These are phyloP conservation scores for Myiopsitta monachus DNA, from an alignment of 2,113 vertebrate species.

Conservation along the genomic window DNA sequence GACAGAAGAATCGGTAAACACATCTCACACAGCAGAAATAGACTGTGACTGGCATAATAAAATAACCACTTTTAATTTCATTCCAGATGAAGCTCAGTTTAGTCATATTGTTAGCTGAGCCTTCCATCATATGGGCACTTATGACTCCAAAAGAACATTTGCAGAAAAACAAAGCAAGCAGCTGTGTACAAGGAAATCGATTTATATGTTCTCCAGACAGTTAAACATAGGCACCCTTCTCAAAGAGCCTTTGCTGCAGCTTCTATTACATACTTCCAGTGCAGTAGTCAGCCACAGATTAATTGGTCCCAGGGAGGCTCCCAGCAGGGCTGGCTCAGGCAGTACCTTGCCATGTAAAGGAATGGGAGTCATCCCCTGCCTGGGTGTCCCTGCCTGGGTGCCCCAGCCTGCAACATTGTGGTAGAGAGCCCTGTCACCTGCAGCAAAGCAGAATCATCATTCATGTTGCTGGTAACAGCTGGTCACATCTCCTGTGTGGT, in stretches of 20 bases:
- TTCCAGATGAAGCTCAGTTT: neutral
- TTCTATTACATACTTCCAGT: neutral
- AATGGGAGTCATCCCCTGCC: neutral
- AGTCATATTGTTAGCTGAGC: neutral
- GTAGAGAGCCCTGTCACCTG: neutral
- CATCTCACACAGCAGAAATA: neutral
- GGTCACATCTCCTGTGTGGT: neutral
- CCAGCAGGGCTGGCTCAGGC: neutral
- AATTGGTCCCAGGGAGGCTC: neutral
- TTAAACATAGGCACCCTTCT: neutral
- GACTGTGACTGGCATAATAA: neutral
- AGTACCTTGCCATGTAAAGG: neutral
- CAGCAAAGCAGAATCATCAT: neutral
- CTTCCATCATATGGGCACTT: neutral
- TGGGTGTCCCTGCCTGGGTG: no score
- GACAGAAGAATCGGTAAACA: neutral
- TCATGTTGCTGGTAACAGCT: neutral
- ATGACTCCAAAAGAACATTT: neutral
- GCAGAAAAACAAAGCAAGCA: neutral
- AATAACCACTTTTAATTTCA: neutral
- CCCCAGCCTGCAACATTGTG: accelerated
- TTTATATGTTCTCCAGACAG: neutral
- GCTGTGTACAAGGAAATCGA: neutral
- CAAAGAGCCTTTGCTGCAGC: neutral
- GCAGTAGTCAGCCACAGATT: neutral